A percentile compares a stretch with the other conserved stretches of the same genome.
These are phyloP conservation scores for Dioctria rufipes DNA, from an alignment of 2,888 invertebrate genomes.

Conservation along the genomic window DNA sequence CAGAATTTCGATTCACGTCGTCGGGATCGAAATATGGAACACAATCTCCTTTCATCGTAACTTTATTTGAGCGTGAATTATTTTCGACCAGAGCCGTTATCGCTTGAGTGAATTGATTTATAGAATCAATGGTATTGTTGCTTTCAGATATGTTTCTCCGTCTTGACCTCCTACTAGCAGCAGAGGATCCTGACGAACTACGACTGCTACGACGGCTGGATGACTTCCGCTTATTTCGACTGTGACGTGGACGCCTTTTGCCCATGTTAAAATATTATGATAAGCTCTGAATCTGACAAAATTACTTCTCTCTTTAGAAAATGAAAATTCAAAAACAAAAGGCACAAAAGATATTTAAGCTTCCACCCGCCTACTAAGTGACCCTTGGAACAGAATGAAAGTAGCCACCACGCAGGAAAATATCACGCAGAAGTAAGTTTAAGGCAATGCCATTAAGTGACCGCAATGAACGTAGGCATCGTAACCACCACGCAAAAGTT, in stretches of 20 bases:
- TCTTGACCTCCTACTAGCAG: not conserved
- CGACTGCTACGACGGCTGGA: not conserved
- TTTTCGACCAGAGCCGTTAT: slow-evolving; percentile 1
- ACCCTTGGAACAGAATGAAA: too few species aligned
- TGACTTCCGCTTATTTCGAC: not conserved
- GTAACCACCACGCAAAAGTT: too few species aligned
- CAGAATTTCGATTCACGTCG: not conserved
- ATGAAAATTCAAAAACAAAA: too few species aligned
- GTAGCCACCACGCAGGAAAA: too few species aligned
- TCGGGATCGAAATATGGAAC: not conserved
- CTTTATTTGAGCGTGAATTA: not conserved
- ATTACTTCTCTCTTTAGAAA: too few species aligned
- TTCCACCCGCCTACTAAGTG: too few species aligned
- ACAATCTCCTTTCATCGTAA: slow-evolving; percentile 14
- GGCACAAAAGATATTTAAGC: too few species aligned
- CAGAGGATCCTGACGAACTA: not conserved
- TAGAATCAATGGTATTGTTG: not conserved
- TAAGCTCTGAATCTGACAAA: too few species aligned
- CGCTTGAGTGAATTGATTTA: slow-evolving; percentile 15
- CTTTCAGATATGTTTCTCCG: not conserved
- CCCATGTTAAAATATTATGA: not conserved
- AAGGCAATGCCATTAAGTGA: too few species aligned
- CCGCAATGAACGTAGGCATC: too few species aligned
- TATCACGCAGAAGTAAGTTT: too few species aligned
- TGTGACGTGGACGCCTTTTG: not conserved